Evolutionary conservation across 2,888 invertebrate species (phyloP).

Genomic region (Metopia argyrocephala): DNA sequence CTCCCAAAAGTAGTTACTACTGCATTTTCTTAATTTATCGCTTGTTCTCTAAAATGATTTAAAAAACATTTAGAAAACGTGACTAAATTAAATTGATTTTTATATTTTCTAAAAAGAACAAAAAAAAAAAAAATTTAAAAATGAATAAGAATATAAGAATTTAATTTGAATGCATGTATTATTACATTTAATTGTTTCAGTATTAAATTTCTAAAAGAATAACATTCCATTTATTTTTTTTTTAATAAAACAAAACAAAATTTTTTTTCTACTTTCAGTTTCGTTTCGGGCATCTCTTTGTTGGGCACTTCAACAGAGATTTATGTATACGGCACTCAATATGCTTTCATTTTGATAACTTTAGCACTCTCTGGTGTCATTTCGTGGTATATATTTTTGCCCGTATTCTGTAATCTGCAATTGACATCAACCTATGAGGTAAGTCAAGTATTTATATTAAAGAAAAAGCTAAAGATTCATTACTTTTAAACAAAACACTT

Average conservation of each 20-base stretch:
- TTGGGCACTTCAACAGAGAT: conserved; percentile 88
- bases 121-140: too few relatives aligned
- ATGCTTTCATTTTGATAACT: conserved; percentile 80
- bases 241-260: neutral
- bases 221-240: neutral
- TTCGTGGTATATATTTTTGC: conserved; percentile 82
- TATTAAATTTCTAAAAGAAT: neutral
- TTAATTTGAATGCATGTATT: too few relatives aligned
- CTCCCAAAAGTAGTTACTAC: too few relatives aligned
- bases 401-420: conserved; percentile 85
- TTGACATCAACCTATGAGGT: conserved; percentile 89
- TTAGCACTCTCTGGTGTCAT: conserved; percentile 79
- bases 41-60: conserved; percentile 19
- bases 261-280: too few relatives aligned
- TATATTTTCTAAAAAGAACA: too few relatives aligned
- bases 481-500: neutral
- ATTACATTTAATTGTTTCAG: too few relatives aligned
- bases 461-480: neutral
- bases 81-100: conserved; percentile 45
- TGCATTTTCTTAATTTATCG: too few relatives aligned
- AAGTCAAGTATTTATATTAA: conserved; percentile 66
- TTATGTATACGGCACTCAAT: conserved; percentile 88
- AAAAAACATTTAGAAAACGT: conserved; percentile 34
- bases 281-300: conserved; percentile 87
- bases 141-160: too few relatives aligned